Conservation (phyloP, 2,797 vertebrate genomes). For the Prionace glauca region DNA sequence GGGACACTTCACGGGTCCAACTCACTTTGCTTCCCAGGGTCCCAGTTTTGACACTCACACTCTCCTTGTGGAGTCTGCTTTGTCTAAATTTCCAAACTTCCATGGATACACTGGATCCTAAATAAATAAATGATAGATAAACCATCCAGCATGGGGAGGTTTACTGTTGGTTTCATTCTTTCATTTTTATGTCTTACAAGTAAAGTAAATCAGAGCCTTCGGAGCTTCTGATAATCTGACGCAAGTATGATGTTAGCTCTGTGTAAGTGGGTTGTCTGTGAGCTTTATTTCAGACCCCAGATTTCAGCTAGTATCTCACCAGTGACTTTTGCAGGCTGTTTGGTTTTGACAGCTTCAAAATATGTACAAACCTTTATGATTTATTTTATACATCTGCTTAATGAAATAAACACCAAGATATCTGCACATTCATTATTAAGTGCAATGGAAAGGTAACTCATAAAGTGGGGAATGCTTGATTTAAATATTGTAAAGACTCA, state of each 20-base stretch:
- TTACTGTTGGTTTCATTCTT: not conserved
- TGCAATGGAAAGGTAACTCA: not conserved
- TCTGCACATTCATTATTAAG: not conserved
- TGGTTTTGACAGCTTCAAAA: not conserved
- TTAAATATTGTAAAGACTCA: not conserved
- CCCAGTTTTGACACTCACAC: not conserved
- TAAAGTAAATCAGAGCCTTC: not conserved
- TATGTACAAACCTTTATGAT: not conserved
- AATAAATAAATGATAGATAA: not conserved
- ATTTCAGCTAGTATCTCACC: not conserved
- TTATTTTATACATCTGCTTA: not conserved
- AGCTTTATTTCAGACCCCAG: not conserved
- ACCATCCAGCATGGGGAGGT: not conserved
- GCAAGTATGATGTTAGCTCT: not conserved
- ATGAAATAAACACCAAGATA: not conserved
- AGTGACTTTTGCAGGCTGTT: not conserved
- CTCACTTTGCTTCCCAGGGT: not conserved
- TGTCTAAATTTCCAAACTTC: not conserved
- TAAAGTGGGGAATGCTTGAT: not conserved
- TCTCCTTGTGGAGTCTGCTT: not conserved
- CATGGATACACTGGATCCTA: not conserved
- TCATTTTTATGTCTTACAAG: not conserved
- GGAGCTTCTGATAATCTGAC: not conserved
- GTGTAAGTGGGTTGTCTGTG: not conserved
- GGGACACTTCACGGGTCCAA: not conserved